phyloP scores from a whole-genome alignment of 2,888 invertebrate genomes.

The Erebia palarica region DNA sequence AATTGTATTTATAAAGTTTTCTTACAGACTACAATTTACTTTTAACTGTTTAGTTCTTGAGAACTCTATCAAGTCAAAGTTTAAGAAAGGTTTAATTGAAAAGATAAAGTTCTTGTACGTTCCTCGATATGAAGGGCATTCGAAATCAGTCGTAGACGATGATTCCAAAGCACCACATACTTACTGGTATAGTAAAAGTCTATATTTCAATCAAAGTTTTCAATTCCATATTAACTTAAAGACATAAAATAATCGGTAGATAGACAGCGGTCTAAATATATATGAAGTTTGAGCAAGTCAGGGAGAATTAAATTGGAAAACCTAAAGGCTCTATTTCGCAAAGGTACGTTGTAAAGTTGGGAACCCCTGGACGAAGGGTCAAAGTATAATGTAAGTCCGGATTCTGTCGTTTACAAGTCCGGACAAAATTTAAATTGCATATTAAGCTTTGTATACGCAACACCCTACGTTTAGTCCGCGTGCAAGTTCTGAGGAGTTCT shows the following conservation, averaged over 20 bases:
- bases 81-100: background rate
- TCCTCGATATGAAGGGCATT: too few species aligned
- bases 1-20: conserved; percentile 20
- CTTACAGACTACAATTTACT: background rate
- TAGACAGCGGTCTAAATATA: background rate
- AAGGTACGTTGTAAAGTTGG: conserved; percentile 3
- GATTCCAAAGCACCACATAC: too few species aligned
- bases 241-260: too few species aligned
- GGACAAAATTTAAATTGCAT: conserved; percentile 74
- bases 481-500: too few species aligned
- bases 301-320: conserved; percentile 5
- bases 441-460: conserved; percentile 54
- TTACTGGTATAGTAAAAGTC: too few species aligned
- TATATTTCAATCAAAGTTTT: too few species aligned
- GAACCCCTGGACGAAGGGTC: conserved; percentile 48
- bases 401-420: conserved; percentile 55
- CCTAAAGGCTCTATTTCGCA: background rate
- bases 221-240: too few species aligned
- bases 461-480: conserved; percentile 44
- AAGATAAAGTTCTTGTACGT: too few species aligned
- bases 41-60: background rate
- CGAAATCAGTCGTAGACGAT: too few species aligned
- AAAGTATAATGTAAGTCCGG: conserved; percentile 48
- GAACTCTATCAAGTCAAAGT: background rate
- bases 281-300: background rate